Base-by-base conservation (phyloP, 2,888 invertebrate species). In the Alsophila aescularia region DNA sequence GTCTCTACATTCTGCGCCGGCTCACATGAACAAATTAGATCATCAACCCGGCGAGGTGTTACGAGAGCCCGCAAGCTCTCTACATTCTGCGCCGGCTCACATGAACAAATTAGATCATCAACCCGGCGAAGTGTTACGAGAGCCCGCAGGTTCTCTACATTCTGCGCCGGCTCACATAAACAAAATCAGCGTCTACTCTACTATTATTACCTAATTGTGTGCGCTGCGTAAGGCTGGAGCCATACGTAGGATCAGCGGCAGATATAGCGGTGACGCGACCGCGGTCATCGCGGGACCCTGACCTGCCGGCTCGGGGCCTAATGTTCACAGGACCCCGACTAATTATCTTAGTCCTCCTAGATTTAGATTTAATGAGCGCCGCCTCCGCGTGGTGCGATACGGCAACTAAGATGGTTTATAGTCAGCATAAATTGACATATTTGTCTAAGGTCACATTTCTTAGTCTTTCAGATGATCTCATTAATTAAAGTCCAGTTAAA, bases 241-340 rank as follows among this genome's bases (percentile, higher is more conserved):
- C 35, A 50, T 45, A 14, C 27, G 43, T 40, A 48, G 54, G 37
- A 24, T 37, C 41, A 40, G 54, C 44, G 39, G 44, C 62, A 49
- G 56, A 70, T 66, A 66, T 69, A 74, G 70, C 62, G 69, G 58
- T 74, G 70, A 74, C 68, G 52, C 58, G 54, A 36, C 31, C 53
- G 44, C 43, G 58, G 44, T 51, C 53, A 27, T 50, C 36, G 52
- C 47, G 48, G 57, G 61, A 61, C 67, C 70, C 61, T 66, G 70
- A 70, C 72, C 69, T 59, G 66, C 43, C 42, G 40, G 12, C 34
- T 34, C 31, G 41, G 31, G 18, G 21, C 10, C 39, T 10, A 29
- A 6, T 52, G 15, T 48, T 40, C 57, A 39, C 57, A 39, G 52
- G 52, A 53, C 54, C 16, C 32, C 35, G 24, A 37, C 41, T 52